Evolutionary conservation across 2,888 invertebrate species (phyloP), one percentile per base, ranked within the genome.

Genomic region (Hoplodrina ambigua): DNA sequence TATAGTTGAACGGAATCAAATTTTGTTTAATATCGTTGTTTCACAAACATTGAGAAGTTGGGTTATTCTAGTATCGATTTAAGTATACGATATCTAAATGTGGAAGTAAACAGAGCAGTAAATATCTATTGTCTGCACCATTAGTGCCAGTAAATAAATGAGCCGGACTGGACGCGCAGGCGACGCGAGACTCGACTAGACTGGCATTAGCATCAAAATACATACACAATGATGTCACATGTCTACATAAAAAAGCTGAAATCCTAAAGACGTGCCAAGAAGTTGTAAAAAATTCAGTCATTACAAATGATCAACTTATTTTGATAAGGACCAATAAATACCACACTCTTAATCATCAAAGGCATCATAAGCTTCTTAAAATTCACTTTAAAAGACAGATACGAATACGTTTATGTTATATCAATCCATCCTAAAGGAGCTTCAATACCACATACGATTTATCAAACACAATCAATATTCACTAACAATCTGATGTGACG

Each of bases 121-220:
- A 90, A 89, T 89, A 87, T 88, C 80, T 86, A 90, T 91, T 88
- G 88, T 87, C 81, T 86, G 86, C 80, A 78, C 86, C 86, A 90
- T 90, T 89, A 90, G 88, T 82, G 88, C 85, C 86, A 85, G 84
- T 85, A 80, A 86, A 86, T 85, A 89, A 89, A 90, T 88, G 90
- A 88, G 84, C 85, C 86, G 86, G 80, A 82, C 82, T 75, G 86
- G 83, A 84, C 81, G 84, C 77, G 78, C 79, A 74, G 78, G 75
- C 81, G 81, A 82, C 78, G 74, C 72, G 55, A 37, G 33, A 53
- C 56, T 72, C 57, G 60, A 63, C 69, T 52, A 66, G 72, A 74
- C 66, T 46, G 52, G 57, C 59, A 52, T 58, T 19, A 20, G 19
- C 60, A 44, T 58, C 37, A 56, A 62, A 76, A 46, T 46, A 46